These are phyloP conservation scores for Miniopterus natalensis DNA, from an alignment of 2,113 vertebrate species.

Conservation along the genomic window DNA sequence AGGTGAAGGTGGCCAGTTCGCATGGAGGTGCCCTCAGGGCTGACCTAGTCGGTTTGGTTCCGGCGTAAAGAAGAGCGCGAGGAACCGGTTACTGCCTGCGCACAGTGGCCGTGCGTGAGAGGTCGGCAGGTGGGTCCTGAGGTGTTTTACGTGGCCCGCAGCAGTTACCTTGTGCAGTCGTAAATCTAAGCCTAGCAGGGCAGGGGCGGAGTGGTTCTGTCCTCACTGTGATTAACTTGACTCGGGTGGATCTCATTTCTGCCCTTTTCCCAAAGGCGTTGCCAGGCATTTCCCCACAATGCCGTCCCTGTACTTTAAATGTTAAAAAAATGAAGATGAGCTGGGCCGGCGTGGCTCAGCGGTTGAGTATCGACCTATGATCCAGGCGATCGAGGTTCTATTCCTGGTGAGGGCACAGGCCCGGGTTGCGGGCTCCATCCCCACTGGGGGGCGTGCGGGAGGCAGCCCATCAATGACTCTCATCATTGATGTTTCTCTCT, in stretches of 20 bases:
- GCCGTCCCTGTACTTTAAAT: conserved; percentile 68
- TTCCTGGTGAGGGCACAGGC: no score
- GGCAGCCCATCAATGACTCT: no score
- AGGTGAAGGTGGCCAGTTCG: conserved; percentile 10
- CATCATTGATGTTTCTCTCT: no score
- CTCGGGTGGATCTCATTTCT: conserved; percentile 54
- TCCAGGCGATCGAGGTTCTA: no score
- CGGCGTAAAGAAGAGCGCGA: background rate
- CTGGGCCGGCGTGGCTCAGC: no score
- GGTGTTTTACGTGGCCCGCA: conserved; percentile 37
- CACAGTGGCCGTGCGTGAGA: conserved; percentile 3
- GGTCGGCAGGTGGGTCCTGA: background rate
- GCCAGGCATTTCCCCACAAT: conserved; percentile 60
- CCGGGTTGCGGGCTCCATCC: no score
- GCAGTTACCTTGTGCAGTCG: background rate
- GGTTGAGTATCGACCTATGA: no score
- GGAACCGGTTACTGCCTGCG: background rate
- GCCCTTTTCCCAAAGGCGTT: conserved; percentile 49
- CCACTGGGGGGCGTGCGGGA: no score
- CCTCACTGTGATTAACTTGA: conserved; percentile 58
- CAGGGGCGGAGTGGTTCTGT: conserved; percentile 41
- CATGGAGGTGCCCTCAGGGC: background rate
- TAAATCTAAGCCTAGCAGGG: conserved; percentile 11
- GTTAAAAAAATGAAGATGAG: conserved; percentile 66
- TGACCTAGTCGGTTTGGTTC: conserved; percentile 9